Conservation (phyloP, 1,140 invertebrate genomes). For the Microvelia longipes region DNA sequence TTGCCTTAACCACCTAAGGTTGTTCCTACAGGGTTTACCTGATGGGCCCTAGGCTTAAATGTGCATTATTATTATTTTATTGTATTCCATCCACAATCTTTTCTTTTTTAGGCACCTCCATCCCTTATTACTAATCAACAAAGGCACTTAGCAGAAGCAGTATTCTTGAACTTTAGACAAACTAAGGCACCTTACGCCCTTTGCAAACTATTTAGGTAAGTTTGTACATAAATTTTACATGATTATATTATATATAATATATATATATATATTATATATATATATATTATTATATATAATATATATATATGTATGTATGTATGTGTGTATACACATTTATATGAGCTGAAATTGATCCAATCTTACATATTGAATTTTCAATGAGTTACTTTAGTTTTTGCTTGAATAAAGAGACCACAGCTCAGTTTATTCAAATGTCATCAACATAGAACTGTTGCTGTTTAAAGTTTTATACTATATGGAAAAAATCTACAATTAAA, state of each 20-base stretch:
- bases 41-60: no score
- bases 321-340: not conserved
- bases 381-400: not conserved
- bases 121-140: constrained; percentile 60
- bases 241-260: not conserved
- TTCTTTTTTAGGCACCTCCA: constrained; percentile 54
- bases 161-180: constrained; percentile 67
- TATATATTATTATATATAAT: not conserved
- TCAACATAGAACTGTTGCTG: not conserved
- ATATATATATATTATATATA: not conserved
- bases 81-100: not conserved
- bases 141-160: constrained; percentile 55
- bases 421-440: not conserved
- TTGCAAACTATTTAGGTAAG: constrained; percentile 62
- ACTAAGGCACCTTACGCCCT: constrained; percentile 64
- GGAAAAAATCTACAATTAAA: no score
- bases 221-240: constrained; percentile 35
- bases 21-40: no score
- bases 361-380: not conserved
- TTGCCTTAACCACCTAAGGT: not conserved
- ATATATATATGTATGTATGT: not conserved
- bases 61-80: not conserved
- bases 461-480: not conserved
- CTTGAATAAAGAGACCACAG: no score
- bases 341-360: not conserved